Base-by-base conservation (phyloP, 2,113 vertebrate species). In the Melanostigma gelatinosum region DNA sequence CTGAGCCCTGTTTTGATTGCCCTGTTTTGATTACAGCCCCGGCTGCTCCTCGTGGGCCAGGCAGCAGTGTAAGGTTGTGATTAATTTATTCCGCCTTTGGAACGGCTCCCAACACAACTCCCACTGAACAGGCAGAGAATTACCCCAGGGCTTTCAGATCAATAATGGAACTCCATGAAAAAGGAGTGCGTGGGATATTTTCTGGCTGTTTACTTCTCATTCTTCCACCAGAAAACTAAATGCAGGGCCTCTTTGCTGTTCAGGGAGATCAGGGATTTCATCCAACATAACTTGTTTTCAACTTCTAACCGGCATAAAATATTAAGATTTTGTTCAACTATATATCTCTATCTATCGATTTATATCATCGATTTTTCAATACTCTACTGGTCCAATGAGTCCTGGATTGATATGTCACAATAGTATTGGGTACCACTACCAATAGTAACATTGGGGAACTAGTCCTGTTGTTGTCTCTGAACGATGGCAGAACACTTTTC, bases 71-170 rank as follows among this genome's bases (percentile, higher is more conserved):
- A 55, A 71, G 72, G 67, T 75, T 79, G 66, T 83, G 83, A 89
- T 87, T 83, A 78, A 85, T 88, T 76, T 77, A 85, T 85, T 89
- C 77, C 55, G 61, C 58, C 62, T 80, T 75, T 77, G 79, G 69
- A 83, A 46, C 5, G 15, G 42, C 63, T 84, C 66, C 66, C 54
- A 65, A 60, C 77, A 84, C 18, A 65, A 77, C 69, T 76, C 70
- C 52, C n/a, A n/a, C 54, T 36, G 44, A 78, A 75, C 29, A 34
- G 62, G 24, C 42, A 29, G 24, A 65, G 32, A 80, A 71, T 52
- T 65, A 46, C 32, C 64, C 67, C 18, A 2, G 8, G 68, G 61
- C 22, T 34, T 52, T 63, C 50, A 36, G 78, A 82, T 72, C 75
- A 84, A 77, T 57, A 38, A 44, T 55, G 70, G 61, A 74, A 69